Base-by-base conservation (phyloP, 2,888 invertebrate species). In the Xestia ashworthii region DNA sequence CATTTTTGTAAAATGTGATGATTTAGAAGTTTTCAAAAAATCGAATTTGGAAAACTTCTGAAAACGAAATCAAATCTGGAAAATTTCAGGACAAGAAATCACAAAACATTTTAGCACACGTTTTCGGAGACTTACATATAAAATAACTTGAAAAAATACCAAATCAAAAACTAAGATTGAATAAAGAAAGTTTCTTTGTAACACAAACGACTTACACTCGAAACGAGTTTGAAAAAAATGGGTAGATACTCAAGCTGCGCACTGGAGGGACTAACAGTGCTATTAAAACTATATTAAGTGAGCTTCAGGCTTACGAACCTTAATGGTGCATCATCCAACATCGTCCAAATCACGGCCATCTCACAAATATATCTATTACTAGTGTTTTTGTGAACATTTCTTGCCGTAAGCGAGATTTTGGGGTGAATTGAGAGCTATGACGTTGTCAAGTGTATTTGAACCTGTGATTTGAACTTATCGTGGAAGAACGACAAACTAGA, bases 201-300 rank as follows among this genome's bases (percentile, higher is more conserved):
- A 12, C 19, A 66, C 69, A 78, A 82, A 86, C 38, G 70, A 84
- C 46, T 78, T 4, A 14, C 41, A 72, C 12, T 8, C 55, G 6
- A 78, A 83, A 83, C 74, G 16, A 74, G 84, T 83, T 84, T 38
- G 41, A 80, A 85, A 76, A 76, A 76, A 66, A 72, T 48, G 74
- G 67, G 76, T 71, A 68, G 41, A 71, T 50, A 64, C 65, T 74
- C 85, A 82, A 84, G 71, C 58, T 64, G 85, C 19, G 71, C 85
- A 79, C 82, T 84, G 55, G 65, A 73, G 68, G 79, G 85, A 83
- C 83, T 87, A 84, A 86, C 80, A 83, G 86, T 78, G 83, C 74
- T 92, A 93, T 93, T 93, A 93, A 93, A 93, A 93, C 83, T 88
- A 86, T 92, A 93, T 93, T 93, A 93, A 89, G 90, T 88, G 76